Evolutionary conservation across 2,113 vertebrate species (phyloP).

Genomic region (Gallinago media): DNA sequence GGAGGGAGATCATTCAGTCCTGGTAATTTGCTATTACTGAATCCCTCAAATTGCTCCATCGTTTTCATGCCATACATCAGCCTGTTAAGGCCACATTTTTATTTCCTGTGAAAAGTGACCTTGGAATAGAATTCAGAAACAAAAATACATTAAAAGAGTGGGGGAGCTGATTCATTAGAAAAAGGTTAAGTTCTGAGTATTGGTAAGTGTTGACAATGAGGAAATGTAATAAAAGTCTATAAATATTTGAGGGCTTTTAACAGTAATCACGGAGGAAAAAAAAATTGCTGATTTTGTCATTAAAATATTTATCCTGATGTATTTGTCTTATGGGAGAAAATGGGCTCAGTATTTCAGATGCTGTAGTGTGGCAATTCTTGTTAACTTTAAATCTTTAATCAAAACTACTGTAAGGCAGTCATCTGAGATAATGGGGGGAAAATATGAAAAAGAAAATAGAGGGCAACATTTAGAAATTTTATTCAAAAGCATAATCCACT

Average conservation of each 20-base stretch:
- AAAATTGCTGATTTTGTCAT: neutral
- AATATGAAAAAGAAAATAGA: neutral
- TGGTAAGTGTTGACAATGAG: neutral
- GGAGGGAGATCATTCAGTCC: neutral
- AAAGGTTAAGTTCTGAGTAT: neutral
- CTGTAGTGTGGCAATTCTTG: neutral
- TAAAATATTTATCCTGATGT: neutral
- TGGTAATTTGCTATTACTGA: neutral
- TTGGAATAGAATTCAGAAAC: neutral
- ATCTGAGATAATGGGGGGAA: neutral
- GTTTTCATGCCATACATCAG: neutral
- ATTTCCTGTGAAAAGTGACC: neutral
- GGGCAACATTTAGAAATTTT: neutral
- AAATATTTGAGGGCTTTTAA: neutral
- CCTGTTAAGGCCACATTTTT: neutral
- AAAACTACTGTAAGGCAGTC: neutral
- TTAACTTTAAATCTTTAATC: neutral
- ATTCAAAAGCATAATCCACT: neutral
- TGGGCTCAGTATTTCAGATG: neutral
- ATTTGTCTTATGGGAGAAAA: neutral
- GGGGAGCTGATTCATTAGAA: neutral
- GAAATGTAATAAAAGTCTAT: neutral
- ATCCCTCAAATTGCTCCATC: neutral
- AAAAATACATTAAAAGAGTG: neutral
- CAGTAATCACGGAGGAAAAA: neutral